Conservation (phyloP, 2,797 vertebrate genomes). For the Cossypha niveicapilla region DNA sequence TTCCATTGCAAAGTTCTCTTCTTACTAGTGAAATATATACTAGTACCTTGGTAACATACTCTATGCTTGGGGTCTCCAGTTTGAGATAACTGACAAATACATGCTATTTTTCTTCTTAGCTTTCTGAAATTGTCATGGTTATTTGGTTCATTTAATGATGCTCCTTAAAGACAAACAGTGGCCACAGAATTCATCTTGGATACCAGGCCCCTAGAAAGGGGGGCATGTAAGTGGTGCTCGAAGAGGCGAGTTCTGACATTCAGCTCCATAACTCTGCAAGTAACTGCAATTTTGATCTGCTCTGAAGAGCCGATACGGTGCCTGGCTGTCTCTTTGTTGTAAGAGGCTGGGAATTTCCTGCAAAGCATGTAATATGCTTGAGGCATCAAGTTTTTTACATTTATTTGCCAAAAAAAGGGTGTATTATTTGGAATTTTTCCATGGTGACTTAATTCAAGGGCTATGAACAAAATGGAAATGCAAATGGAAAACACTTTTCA, state of each 20-base stretch:
- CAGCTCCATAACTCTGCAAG: neutral
- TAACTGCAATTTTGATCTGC: constrained; percentile 30
- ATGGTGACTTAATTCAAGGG: constrained; percentile 54
- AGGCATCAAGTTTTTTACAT: constrained; percentile 56
- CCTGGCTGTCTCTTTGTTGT: constrained; percentile 57
- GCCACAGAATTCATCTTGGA: neutral
- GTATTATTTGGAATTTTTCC: constrained; percentile 65
- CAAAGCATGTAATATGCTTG: constrained; percentile 57
- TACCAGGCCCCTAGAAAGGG: neutral
- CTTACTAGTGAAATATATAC: neutral
- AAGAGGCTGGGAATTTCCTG: constrained; percentile 69
- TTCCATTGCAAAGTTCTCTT: neutral
- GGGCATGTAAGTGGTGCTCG: neutral
- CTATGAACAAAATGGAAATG: constrained; percentile 57
- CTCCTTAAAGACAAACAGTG: neutral
- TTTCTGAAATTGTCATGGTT: neutral
- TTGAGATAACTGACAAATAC: neutral
- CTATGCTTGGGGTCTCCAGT: neutral
- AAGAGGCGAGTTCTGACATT: neutral
- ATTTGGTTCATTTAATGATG: neutral
- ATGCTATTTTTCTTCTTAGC: neutral
- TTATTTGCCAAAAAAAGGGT: constrained; percentile 61
- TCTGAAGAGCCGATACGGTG: constrained; percentile 7
- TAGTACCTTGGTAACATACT: neutral
- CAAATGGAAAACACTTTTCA: constrained; percentile 64